Percentiles rank a stretch among this genome's conserved stretches.
Conservation (phyloP, 64 coral and sea anemone genomes). For the Pocillopora verrucosa region DNA sequence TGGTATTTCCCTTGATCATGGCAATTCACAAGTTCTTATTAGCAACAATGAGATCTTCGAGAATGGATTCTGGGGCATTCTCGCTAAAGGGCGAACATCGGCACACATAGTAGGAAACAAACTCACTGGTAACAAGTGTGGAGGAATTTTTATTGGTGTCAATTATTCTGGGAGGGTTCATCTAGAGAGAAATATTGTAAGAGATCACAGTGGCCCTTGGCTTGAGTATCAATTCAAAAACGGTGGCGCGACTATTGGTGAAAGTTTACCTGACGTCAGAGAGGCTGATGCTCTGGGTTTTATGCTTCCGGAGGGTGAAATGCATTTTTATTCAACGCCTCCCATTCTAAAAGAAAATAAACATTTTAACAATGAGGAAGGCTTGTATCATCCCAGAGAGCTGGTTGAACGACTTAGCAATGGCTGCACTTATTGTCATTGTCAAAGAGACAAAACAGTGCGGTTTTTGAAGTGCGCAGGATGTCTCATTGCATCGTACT, state of each 20-base stretch:
- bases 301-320: constrained; percentile 12
- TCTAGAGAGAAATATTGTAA: constrained; percentile 37
- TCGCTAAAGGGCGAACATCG: constrained; percentile 25
- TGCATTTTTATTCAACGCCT: constrained; percentile 6
- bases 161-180: constrained; percentile 71
- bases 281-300: background rate
- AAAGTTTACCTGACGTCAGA: background rate
- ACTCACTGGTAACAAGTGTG: constrained; percentile 66
- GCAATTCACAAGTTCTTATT: background rate
- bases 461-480: background rate
- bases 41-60: constrained; percentile 58
- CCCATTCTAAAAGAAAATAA: constrained; percentile 38
- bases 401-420: background rate
- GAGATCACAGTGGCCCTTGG: constrained; percentile 70
- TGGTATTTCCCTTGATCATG: constrained; percentile 21
- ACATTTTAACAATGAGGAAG: constrained; percentile 46
- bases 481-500: constrained; percentile 45
- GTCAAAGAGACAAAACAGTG: background rate
- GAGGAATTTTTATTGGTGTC: constrained; percentile 50
- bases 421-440: constrained; percentile 57
- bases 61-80: constrained; percentile 72
- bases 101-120: constrained; percentile 37
- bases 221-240: background rate
- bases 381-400: constrained; percentile 62
- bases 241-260: too few relatives aligned